Conservation (phyloP, 2,113 vertebrate species). For the Calonectris borealis region DNA sequence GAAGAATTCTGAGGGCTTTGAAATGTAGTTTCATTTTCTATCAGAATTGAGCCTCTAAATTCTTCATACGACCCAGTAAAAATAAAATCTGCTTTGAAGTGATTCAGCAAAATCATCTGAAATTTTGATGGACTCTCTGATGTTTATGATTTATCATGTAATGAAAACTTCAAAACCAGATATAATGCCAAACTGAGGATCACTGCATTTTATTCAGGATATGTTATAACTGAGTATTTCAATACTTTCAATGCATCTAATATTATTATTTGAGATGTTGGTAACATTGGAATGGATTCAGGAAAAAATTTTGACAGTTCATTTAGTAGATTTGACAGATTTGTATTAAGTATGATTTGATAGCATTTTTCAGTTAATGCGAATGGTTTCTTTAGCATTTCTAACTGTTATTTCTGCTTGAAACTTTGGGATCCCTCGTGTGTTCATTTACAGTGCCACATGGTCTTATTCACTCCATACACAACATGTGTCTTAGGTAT, state of each 20-base stretch:
- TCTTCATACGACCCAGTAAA: not conserved
- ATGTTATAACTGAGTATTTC: not conserved
- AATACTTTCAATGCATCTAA: not conserved
- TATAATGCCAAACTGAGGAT: not conserved
- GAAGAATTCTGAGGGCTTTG: not conserved
- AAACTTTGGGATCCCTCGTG: not conserved
- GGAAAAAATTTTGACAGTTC: not conserved
- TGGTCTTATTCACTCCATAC: not conserved
- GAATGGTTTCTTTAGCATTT: not conserved
- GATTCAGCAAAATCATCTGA: not conserved
- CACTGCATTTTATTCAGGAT: not conserved
- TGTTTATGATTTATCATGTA: not conserved
- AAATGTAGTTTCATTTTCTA: not conserved
- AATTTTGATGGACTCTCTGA: not conserved
- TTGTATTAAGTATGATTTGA: not conserved
- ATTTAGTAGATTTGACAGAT: not conserved
- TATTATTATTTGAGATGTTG: not conserved
- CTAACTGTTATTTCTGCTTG: not conserved
- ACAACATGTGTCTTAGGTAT: fast-evolving
- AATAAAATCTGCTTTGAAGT: not conserved
- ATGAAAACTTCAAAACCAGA: not conserved
- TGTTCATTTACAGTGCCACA: not conserved
- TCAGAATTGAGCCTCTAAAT: not conserved
- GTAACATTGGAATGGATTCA: not conserved
- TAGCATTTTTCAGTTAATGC: not conserved